phyloP scores from a whole-genome alignment of 2,797 vertebrate species.

The Orientallactaga sibirica region DNA sequence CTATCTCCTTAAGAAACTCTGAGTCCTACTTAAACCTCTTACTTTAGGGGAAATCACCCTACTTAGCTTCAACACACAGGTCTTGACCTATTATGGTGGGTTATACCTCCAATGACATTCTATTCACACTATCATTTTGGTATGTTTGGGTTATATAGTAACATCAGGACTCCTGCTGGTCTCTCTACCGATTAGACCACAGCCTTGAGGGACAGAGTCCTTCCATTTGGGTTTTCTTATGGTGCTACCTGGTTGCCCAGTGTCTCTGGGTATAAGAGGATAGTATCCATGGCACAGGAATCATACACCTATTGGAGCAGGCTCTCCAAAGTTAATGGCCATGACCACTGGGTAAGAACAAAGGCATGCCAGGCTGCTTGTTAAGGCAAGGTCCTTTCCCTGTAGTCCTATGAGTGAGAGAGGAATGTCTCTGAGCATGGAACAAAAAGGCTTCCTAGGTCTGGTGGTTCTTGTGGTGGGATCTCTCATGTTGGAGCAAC shows the following conservation, averaged over 20 bases:
- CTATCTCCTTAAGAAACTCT: neutral
- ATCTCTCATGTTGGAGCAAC: neutral
- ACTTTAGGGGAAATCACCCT: neutral
- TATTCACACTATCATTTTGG: neutral
- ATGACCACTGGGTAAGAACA: neutral
- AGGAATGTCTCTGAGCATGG: neutral
- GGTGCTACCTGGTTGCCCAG: neutral
- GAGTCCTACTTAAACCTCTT: slow-evolving; percentile 5
- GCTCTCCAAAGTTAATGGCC: neutral
- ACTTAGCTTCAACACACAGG: neutral
- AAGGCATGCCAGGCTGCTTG: neutral
- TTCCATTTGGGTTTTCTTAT: neutral
- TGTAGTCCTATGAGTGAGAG: neutral
- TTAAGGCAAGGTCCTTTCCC: neutral
- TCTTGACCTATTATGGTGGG: neutral
- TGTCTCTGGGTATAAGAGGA: neutral
- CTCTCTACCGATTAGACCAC: neutral
- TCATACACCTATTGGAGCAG: neutral
- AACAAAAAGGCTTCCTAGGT: neutral
- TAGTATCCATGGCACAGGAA: neutral
- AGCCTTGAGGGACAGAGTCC: neutral
- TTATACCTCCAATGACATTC: neutral
- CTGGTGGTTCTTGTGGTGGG: neutral
- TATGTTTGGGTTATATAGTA: neutral
- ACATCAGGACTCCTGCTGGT: neutral